Evolutionary conservation across 2,888 invertebrate species (phyloP).

Genomic region (Cryptocheilus praepositus): DNA sequence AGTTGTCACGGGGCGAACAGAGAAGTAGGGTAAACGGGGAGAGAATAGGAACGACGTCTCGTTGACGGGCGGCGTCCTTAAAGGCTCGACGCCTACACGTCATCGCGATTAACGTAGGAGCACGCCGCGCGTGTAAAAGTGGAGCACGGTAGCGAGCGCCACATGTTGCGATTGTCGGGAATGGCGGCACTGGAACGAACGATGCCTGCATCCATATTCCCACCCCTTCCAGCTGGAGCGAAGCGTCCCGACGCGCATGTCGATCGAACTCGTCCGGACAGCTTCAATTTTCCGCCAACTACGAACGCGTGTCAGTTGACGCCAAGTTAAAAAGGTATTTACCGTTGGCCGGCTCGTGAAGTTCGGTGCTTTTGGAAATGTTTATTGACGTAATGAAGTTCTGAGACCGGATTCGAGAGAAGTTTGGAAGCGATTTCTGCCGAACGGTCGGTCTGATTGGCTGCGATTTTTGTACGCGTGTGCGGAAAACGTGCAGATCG

Average conservation of each 20-base stretch:
- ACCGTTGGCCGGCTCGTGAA: no score
- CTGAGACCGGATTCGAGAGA: no score
- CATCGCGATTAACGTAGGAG: constrained; percentile 5
- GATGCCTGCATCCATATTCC: neutral
- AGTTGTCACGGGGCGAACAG: neutral
- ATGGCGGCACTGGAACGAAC: constrained; percentile 4
- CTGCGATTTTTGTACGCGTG: no score
- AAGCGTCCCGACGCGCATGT: neutral
- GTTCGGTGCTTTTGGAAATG: no score
- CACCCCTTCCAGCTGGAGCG: neutral
- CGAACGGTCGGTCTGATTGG: no score
- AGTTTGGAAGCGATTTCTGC: no score
- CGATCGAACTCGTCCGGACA: no score
- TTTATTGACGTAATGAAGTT: no score
- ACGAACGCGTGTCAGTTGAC: no score
- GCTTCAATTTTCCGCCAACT: no score
- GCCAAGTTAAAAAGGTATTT: no score
- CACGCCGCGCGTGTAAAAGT: neutral
- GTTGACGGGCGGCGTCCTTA: constrained; percentile 17
- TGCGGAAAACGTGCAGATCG: no score
- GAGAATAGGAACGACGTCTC: neutral
- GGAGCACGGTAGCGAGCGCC: neutral
- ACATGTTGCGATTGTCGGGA: constrained; percentile 4
- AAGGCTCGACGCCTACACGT: constrained; percentile 25
- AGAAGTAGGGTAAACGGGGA: neutral